phyloP scores from a whole-genome alignment of 2,888 invertebrate species.

The Caenorhabditis japonica region DNA sequence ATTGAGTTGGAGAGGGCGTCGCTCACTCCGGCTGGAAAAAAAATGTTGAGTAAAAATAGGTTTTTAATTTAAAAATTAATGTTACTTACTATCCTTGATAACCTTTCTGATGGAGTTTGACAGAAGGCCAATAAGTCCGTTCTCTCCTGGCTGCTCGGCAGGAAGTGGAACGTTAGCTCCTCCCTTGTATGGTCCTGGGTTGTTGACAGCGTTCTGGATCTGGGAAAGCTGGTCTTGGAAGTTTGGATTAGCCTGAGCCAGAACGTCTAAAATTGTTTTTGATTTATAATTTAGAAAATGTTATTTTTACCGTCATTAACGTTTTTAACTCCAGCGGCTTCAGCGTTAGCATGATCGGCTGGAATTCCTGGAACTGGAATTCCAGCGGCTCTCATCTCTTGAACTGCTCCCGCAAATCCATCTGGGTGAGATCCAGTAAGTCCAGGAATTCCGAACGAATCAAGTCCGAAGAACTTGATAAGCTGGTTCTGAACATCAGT shows the following conservation, averaged over 20 bases:
- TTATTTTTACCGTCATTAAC: slow-evolving; percentile 40
- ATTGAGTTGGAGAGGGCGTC: slow-evolving; percentile 76
- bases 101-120: slow-evolving; percentile 76
- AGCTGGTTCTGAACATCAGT: slow-evolving; percentile 77
- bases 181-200: slow-evolving; percentile 70
- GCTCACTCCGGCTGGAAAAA: slow-evolving; percentile 72
- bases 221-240: slow-evolving; percentile 72
- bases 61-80: background rate
- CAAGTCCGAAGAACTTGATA: slow-evolving; percentile 77
- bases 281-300: background rate
- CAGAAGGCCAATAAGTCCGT: slow-evolving; percentile 76
- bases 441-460: slow-evolving; percentile 77
- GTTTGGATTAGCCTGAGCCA: slow-evolving; percentile 76
- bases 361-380: slow-evolving; percentile 75
- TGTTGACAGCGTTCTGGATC: slow-evolving; percentile 66
- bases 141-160: slow-evolving; percentile 76
- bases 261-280: slow-evolving; percentile 62
- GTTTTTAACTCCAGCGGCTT: slow-evolving; percentile 63
- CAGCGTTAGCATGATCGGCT: slow-evolving; percentile 62
- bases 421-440: slow-evolving; percentile 76
- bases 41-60: background rate
- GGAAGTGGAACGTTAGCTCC: slow-evolving; percentile 69
- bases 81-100: slow-evolving; percentile 74
- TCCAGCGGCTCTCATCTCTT: slow-evolving; percentile 75
- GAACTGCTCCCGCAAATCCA: slow-evolving; percentile 76